phyloP scores from a whole-genome alignment of 2,888 invertebrate genomes.

The Leptinotarsa peninsularis region DNA sequence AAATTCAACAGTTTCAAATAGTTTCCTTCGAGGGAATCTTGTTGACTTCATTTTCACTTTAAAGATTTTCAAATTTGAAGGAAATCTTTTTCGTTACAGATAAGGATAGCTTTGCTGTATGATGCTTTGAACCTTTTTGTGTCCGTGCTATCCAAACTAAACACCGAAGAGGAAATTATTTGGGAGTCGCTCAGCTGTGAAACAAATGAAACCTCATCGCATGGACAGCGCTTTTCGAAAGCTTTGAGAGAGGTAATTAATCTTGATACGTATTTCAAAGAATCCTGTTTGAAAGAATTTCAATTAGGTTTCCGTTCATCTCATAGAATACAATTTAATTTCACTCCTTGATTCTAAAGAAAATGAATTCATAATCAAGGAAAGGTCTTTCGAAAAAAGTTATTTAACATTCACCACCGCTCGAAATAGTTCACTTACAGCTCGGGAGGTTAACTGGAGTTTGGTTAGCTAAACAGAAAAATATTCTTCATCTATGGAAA shows the following conservation, averaged over 20 bases:
- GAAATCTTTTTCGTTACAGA: conserved; percentile 66
- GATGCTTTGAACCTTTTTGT: conserved; percentile 78
- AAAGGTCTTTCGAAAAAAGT: no score
- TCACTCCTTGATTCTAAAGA: no score
- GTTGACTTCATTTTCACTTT: no score
- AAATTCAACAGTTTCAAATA: no score
- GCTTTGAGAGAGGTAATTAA: conserved; percentile 54
- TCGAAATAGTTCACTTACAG: no score
- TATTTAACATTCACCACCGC: no score
- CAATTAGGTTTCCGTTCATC: background rate
- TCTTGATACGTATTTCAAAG: background rate
- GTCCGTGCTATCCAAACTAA: conserved; percentile 65
- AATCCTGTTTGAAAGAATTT: background rate
- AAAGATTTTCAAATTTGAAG: background rate
- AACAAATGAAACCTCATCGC: conserved; percentile 50
- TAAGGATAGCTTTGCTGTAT: conserved; percentile 76
- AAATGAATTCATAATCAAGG: no score
- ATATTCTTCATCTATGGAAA: no score
- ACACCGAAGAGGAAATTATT: conserved; percentile 51
- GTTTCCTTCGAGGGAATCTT: no score
- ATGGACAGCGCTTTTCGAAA: conserved; percentile 62
- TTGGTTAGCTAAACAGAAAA: no score
- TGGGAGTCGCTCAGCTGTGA: conserved; percentile 56
- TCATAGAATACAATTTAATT: no score
- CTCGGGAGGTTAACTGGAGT: no score